Evolutionary conservation across 2,797 vertebrate species (phyloP), one percentile per base, ranked within the genome.

Genomic region (Microctenopoma steveboyesi): DNA sequence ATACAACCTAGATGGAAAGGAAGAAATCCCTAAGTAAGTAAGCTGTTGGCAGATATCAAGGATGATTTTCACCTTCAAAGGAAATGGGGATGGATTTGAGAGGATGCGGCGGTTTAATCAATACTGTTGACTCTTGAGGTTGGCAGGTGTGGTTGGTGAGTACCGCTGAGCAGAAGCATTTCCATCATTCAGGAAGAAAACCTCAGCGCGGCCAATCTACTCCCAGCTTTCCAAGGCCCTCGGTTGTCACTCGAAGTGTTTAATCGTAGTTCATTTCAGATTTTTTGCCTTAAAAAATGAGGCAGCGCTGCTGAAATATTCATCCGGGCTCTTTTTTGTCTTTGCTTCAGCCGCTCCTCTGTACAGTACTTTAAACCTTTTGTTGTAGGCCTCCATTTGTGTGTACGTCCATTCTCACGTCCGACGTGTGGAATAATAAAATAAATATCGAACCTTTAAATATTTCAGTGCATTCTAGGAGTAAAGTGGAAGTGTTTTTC

Each of bases 401-500:
- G 83, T 79, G 76, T 72, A 40, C 63, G 85, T 87, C 84, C 87
- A 85, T 88, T 90, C 86, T 87, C 88, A 86, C 90, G 85, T 91
- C 71, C 51, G 43, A 88, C 77, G 80, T 87, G 84, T 86, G 83
- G 76, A 89, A 90, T 90, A 90, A 92, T 90, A 72, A 91, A 90
- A 91, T 91, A 92, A 90, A 92, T 89, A 92, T 92, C 73, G 57
- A 83, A 86, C 79, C 66, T 72, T 78, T 92, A 86, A 92, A 93
- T 93, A 92, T 93, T 93, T 93, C 69, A 93, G 87, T 86, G 84
- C 85, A 87, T 92, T 92, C 91, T 88, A 89, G 88, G 88, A 89
- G 88, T 89, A 93, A 93, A 94, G 89, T 92, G 90, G 87, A 93
- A 92, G 86, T 91, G 88, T 91, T 93, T 93, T 93, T 93, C 92